Evolutionary conservation across 2,113 vertebrate genomes (phyloP), one percentile per base, ranked within the genome.

Genomic region (Nerophis ophidion): DNA sequence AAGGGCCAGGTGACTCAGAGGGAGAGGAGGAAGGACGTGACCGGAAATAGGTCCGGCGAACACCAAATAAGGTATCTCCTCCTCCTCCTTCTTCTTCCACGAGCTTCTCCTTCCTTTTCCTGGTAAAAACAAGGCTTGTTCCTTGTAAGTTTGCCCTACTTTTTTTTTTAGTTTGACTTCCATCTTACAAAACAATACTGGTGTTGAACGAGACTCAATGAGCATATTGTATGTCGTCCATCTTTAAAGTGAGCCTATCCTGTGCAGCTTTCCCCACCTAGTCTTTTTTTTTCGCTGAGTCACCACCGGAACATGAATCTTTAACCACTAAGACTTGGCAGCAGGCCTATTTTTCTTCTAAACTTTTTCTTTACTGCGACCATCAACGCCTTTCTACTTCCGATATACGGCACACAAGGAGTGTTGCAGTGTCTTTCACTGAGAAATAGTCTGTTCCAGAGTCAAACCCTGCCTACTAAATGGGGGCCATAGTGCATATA

Each of bases 1-100:
- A 85, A 87, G 74, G 48, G 70, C 52, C 81, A 46, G 53, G 70
- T 82, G 81, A 87, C 63, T 71, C 83, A 80, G 63, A 73, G 15
- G 9, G 48, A 60, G 73, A 8, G 5, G 56, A 57, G 51, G 51
- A 57, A 36, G n/a, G 59, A 64, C 61, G 50, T 73, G 69, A 80
- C 69, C 65, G 79, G 81, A 84, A 75, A 9, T 51, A 17, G 26
- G 55, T 69, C 64, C 52, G 65, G 52, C 56, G 6, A 52, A 60
- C 52, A 19, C 84, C 84, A 83, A 66, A 85, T 82, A 83, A 84
- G 84, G 84, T 60, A 61, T 65, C 15, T 44, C 17, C 61, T 38
- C 56, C 48, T 68, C 77, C 66, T 58, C 48, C 47, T 54, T 72
- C 68, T 67, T 61, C 48, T 15, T 60, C 49, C 70, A 72, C 60